Percentiles rank a stretch among this genome's conserved stretches.
Evolutionary conservation across 2,113 vertebrate species (phyloP).

Genomic region (Atrichornis clamosus): DNA sequence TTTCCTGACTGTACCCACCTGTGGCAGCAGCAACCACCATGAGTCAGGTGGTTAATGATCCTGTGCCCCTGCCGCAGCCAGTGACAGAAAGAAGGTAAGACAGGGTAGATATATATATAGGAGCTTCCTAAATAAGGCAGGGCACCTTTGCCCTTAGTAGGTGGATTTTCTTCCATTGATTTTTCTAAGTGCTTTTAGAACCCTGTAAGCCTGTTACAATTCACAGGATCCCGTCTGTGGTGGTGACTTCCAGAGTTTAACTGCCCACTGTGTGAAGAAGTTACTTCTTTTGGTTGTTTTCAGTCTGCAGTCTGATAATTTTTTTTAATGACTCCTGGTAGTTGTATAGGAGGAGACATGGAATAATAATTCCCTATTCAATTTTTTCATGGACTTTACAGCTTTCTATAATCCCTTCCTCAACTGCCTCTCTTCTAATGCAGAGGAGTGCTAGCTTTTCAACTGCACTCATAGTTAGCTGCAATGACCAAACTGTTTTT

Average conservation of each 20-base stretch:
- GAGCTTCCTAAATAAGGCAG: background rate
- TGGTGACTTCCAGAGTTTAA: background rate
- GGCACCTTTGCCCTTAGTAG: background rate
- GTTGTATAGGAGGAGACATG: background rate
- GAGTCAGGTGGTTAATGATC: background rate
- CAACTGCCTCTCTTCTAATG: background rate
- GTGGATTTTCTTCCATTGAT: background rate
- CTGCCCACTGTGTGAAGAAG: background rate
- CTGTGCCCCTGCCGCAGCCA: background rate
- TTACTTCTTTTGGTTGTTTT: background rate
- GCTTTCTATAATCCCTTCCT: background rate
- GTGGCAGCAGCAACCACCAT: background rate
- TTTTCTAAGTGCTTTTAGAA: background rate
- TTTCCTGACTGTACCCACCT: background rate
- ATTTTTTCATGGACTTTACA: background rate
- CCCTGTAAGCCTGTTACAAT: background rate
- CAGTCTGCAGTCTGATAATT: background rate
- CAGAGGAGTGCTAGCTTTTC: background rate
- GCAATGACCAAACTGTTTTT: background rate
- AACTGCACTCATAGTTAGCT: background rate
- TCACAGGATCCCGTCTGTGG: background rate
- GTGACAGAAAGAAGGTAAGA: background rate
- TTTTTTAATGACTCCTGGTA: background rate
- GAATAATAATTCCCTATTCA: background rate
- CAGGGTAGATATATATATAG: background rate